phyloP scores from a whole-genome alignment of 2,113 vertebrate species.

The Thinocorus orbignyianus region DNA sequence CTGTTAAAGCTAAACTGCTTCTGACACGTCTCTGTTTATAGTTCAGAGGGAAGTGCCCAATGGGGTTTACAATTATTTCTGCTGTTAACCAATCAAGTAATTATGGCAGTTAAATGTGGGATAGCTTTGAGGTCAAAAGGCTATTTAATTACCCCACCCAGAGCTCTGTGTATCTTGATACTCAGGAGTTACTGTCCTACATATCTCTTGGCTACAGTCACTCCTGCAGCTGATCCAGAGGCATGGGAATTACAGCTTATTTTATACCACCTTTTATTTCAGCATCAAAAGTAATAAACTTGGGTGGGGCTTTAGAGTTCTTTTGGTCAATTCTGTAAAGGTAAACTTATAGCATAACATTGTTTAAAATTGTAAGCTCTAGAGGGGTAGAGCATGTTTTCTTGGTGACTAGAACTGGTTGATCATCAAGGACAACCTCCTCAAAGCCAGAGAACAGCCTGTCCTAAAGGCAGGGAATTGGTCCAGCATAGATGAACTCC shows the following conservation, averaged over 20 bases:
- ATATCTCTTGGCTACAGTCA: not conserved
- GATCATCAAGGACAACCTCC: not conserved
- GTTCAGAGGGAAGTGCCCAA: not conserved
- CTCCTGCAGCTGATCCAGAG: not conserved
- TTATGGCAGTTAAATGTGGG: not conserved
- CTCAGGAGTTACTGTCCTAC: not conserved
- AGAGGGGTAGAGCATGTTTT: not conserved
- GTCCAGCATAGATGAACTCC: not conserved
- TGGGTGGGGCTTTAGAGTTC: not conserved
- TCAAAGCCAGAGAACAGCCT: not conserved
- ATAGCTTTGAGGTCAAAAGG: not conserved
- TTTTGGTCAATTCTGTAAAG: not conserved
- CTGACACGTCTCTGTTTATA: not conserved
- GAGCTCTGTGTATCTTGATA: not conserved
- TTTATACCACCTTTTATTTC: not conserved
- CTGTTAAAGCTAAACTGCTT: not conserved
- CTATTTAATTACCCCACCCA: not conserved
- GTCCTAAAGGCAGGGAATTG: not conserved
- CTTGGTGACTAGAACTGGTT: not conserved
- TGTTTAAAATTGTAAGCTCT: not conserved
- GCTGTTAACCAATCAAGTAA: not conserved
- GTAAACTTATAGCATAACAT: not conserved
- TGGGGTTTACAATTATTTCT: not conserved
- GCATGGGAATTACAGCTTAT: not conserved
- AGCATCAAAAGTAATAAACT: not conserved